Evolutionary conservation across 2,888 invertebrate species (phyloP), one percentile per base, ranked within the genome.

Genomic region (Sinelater perroti): DNA sequence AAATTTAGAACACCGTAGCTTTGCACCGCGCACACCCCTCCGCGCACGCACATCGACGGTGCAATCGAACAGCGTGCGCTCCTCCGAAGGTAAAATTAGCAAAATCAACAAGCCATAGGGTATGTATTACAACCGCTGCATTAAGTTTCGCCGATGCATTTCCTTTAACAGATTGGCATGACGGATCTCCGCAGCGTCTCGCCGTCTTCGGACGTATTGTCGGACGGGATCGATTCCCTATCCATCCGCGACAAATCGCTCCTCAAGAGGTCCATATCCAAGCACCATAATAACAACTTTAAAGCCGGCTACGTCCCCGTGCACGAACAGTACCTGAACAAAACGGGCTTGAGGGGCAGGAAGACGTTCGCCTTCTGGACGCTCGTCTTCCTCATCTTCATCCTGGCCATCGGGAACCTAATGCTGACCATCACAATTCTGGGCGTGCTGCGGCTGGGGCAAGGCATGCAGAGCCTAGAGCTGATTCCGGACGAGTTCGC

Each of bases 401-500:
- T 91, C 4, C 76, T 94, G 13, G 90, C 91, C 0, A 82, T 91
- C 31, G 91, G 91, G 7, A 93, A 94, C 79, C 81, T 93, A 45
- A 79, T 91, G 28, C 78, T 94, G 1, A 94, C 93, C 0, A 83
- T 93, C 30, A 89, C 90, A 0, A 90, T 95, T 47, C 83, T 93
- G 53, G 88, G 89, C 4, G 93, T 94, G 0, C 75, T 95, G 33
- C 81, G 90, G 55, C 82, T 95, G 56, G 92, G 92, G 0, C 87
- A 87, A 73, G 93, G 93, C 4, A 89, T 94, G 85, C 90, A 93
- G 71, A 90, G 91, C 64, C 83, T 95, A 77, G 94, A 95, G 76
- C 82, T 93, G 38, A 84, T 93, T 55, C 85, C 88, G 0, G 88
- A 89, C 47, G 85, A 87, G 58, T 85, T 86, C 59, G 82, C 90